Conservation (phyloP, 2,888 invertebrate species). For the Griposia aprilina region DNA sequence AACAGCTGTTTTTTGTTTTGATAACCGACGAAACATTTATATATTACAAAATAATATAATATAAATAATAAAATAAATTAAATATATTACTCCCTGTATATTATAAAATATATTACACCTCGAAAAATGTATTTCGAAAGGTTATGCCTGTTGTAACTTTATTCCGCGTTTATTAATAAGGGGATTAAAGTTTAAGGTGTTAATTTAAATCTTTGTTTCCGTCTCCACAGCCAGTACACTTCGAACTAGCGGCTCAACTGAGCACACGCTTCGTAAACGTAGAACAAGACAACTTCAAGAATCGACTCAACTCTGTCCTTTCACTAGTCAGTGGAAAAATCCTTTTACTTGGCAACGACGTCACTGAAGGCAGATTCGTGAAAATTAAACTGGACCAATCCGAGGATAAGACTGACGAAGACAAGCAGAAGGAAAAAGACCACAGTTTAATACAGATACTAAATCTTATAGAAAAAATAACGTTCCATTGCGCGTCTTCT, state of each 20-base stretch:
- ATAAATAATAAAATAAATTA: too few relatives aligned
- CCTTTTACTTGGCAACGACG: conserved; percentile 86
- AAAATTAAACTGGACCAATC: conserved; percentile 86
- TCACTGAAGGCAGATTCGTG: conserved; percentile 91
- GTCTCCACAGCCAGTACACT: conserved; percentile 91
- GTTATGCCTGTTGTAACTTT: too few relatives aligned
- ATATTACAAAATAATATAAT: too few relatives aligned
- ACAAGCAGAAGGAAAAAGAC: conserved; percentile 92
- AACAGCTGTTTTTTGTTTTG: too few relatives aligned
- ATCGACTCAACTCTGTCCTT: conserved; percentile 91
- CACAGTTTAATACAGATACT: conserved; percentile 94
- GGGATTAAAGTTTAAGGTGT: too few relatives aligned
- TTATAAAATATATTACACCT: too few relatives aligned
- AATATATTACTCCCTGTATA: too few relatives aligned
- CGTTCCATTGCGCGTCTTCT: conserved; percentile 91
- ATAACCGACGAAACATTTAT: too few relatives aligned
- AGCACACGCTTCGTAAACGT: conserved; percentile 95
- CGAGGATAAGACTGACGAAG: conserved; percentile 87
- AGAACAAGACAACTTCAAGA: conserved; percentile 93
- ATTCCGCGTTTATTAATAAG: too few relatives aligned
- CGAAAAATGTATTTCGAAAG: too few relatives aligned
- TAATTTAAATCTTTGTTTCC: background rate
- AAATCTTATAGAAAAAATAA: conserved; percentile 93
- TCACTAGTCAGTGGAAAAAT: conserved; percentile 91
- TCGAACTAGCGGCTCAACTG: conserved; percentile 94